Evolutionary conservation across 2,797 vertebrate species (phyloP).

Genomic region (Scyliorhinus canicula): DNA sequence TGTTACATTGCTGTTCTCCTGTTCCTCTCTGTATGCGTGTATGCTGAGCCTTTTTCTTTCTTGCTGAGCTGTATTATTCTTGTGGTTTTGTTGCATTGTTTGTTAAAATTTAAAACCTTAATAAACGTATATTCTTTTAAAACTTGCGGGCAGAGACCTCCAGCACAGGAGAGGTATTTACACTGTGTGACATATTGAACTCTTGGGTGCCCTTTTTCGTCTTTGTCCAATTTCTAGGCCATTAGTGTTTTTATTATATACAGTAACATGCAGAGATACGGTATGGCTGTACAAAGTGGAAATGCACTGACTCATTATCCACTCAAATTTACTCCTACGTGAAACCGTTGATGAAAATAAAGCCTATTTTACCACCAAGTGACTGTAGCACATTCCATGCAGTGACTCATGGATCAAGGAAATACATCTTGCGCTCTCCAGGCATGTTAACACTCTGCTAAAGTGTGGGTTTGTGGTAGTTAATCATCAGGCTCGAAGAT

Average conservation of each 20-base stretch:
- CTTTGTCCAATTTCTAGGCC: neutral
- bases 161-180: neutral
- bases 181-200: neutral
- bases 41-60: no score
- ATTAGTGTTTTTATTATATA: constrained; percentile 13
- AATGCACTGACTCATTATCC: constrained; percentile 18
- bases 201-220: neutral
- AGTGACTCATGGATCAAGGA: constrained; percentile 34
- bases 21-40: no score
- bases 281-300: neutral
- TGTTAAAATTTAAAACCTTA: no score
- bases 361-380: constrained; percentile 31
- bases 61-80: no score
- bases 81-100: no score
- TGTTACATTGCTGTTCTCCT: no score
- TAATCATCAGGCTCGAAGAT: constrained; percentile 34
- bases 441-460: constrained; percentile 28
- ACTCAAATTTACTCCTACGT: neutral
- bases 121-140: no score
- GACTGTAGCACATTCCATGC: constrained; percentile 29
- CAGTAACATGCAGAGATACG: neutral
- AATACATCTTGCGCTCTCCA: constrained; percentile 33
- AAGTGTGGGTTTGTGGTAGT: constrained; percentile 1
- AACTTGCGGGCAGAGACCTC: neutral
- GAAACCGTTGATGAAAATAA: constrained; percentile 15